A percentile compares a stretch with the other conserved stretches of the same genome.
These are phyloP conservation scores for Holacanthus passer DNA, from an alignment of 2,113 vertebrate genomes.

Conservation along the genomic window DNA sequence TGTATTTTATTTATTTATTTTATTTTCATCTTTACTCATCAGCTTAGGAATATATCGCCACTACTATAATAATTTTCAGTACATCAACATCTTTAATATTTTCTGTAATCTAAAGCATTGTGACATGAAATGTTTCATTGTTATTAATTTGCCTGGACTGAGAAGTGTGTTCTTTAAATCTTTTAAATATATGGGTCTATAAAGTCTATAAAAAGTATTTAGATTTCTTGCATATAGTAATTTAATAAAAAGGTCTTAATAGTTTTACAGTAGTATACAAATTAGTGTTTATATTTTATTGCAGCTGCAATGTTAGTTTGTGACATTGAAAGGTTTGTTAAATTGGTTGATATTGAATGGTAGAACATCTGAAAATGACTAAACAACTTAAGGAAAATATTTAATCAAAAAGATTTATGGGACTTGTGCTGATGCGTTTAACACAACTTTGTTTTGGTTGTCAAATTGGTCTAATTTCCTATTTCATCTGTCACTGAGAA, in stretches of 20 bases:
- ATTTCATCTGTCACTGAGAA: not conserved
- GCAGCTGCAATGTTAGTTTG: not conserved
- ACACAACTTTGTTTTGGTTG: not conserved
- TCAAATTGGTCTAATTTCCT: not conserved
- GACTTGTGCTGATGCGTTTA: not conserved
- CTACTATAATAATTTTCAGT: not conserved
- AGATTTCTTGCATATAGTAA: not conserved
- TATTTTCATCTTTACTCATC: not conserved
- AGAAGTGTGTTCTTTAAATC: not conserved
- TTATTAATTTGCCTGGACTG: not conserved
- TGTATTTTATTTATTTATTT: too few species aligned
- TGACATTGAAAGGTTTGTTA: not conserved
- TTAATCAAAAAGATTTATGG: not conserved
- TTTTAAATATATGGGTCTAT: not conserved
- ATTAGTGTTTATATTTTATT: not conserved
- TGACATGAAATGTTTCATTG: not conserved
- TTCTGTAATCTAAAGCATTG: not conserved
- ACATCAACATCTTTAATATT: not conserved
- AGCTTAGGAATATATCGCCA: not conserved
- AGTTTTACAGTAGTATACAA: not conserved
- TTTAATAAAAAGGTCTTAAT: not conserved
- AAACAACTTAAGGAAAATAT: not conserved
- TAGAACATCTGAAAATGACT: not conserved
- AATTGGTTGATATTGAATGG: not conserved
- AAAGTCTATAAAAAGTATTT: too few species aligned